Evolutionary conservation across 2,888 invertebrate genomes (phyloP), one percentile per base, ranked within the genome.

Genomic region (Athalia circularis): DNA sequence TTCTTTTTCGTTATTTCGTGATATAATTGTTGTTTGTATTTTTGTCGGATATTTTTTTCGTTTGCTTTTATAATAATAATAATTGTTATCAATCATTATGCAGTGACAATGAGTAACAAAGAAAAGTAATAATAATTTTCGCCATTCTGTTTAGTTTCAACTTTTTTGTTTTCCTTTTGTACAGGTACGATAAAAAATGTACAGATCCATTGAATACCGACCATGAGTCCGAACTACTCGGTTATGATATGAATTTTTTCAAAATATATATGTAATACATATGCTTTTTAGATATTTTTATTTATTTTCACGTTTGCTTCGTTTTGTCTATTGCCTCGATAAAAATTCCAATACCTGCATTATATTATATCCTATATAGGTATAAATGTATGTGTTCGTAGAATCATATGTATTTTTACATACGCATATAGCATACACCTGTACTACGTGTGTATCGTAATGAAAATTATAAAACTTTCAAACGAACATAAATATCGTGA

Each of bases 211-310:
- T 47, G 15, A 13, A 65, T 47, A 48, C 45, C 29, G 48, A 65
- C 8, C 47, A 4, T 5, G 48, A 29, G 29, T 29, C 29, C 29
- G 29, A 29, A 29, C 29, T 29, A 29, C 29, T 29, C 29, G 29
- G 29, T 29, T 29, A 29, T 29, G 29, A 29, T 29, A 29, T 29
- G 29, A 29, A 29, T 29, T 29, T 29, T 29, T 29, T 29, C 29
- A 29, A 29, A 29, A 29, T 29, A 29, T 29, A 29, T 29, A 29
- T 29, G 29, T 0, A 29, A 29, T 29, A 29, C 2, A 29, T 2
- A 29, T 62, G 75, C 76, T 80, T 70, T 29, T 0, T 29, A 80
- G 70, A 79, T 80, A 75, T 79, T 77, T 65, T 76, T 77, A 78
- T 77, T 61, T 72, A 77, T 76, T 65, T 75, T 79, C 70, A 76